Percentiles rank a stretch among this genome's conserved stretches.
Conservation (phyloP, 2,888 invertebrate species). For the Mesorhabditis spiculigera region DNA sequence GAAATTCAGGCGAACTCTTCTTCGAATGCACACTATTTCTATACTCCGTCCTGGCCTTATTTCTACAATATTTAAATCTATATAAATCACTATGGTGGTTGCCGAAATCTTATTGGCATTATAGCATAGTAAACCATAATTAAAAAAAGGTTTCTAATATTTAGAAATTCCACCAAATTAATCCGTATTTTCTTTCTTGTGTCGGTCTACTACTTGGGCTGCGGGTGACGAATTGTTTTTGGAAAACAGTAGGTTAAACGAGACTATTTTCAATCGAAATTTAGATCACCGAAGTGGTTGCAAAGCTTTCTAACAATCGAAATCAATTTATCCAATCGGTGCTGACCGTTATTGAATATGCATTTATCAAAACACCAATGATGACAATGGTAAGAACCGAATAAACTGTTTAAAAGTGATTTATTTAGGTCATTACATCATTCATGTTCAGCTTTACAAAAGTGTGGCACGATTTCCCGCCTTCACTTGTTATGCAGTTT, state of each 20-base stretch:
- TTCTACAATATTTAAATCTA: constrained; percentile 86
- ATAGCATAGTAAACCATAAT: constrained; percentile 74
- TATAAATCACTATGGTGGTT: constrained; percentile 97
- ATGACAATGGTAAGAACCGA: constrained; percentile 45
- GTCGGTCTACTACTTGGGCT: constrained; percentile 77
- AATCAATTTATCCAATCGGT: constrained; percentile 26
- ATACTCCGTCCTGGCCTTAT: constrained; percentile 74
- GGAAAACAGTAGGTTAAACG: constrained; percentile 60
- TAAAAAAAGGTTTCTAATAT: constrained; percentile 58
- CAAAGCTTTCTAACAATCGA: constrained; percentile 23
- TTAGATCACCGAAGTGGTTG: constrained; percentile 40
- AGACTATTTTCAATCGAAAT: not conserved
- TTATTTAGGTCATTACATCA: not conserved
- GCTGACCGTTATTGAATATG: constrained; percentile 39
- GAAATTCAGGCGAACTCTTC: constrained; percentile 71
- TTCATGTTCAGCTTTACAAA: constrained; percentile 59
- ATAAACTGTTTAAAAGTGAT: constrained; percentile 5
- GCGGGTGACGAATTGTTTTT: constrained; percentile 70
- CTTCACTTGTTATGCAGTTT: constrained; percentile 78
- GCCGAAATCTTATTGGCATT: constrained; percentile 81
- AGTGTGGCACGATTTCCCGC: constrained; percentile 73
- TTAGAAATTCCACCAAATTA: constrained; percentile 91
- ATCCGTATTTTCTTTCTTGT: constrained; percentile 79
- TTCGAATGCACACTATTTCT: constrained; percentile 82
- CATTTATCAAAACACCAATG: constrained; percentile 52